Base-by-base conservation (phyloP, 2,888 invertebrate species). In the Drosophila prostipennis region DNA sequence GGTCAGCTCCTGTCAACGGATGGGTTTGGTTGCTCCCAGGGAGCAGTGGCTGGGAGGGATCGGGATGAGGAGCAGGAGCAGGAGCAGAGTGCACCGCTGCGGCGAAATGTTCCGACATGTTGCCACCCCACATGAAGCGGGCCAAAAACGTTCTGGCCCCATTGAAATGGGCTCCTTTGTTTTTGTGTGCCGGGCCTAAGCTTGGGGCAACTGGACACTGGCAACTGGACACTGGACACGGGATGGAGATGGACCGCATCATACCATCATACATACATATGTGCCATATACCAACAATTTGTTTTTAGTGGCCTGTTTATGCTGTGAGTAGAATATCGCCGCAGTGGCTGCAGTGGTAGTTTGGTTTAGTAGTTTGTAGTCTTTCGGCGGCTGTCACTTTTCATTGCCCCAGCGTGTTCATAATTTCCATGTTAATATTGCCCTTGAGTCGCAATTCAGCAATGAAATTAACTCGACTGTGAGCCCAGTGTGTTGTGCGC, bases 361-460 rank as follows among this genome's bases (percentile, higher is more conserved):
- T 59, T 42, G 46, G 69, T 55, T 56, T 48, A 54, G 67, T 52
- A 78, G 61, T 61, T 69, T 48, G 65, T 52, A 57, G 52, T 68
- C 64, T 59, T 75, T 76, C 51, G 63, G 70, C 51, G 55, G 54
- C 68, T 81, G 77, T 77, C 76, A 76, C 61, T 74, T 79, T 73
- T 70, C 76, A 76, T 79, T 65, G 75, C 49, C 56, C 53, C 67
- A 58, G 69, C 65, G 70, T 76, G 75, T 86, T 78, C 84, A 87
- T 88, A 89, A 89, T 87, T 84, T 86, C 64, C 82, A 89, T 89
- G 89, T 84, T 89, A 87, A 89, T 88, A 78, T 84, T 77, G 73
- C 89, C 89, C 85, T 77, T 77, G 89, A 84, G 87, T 78, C 84
- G 74, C 71, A 84, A 77, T 77, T 81, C 82, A 82, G 79, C 80